Base-by-base conservation (phyloP, 2,888 invertebrate species). In the Rhogogaster chlorosoma region DNA sequence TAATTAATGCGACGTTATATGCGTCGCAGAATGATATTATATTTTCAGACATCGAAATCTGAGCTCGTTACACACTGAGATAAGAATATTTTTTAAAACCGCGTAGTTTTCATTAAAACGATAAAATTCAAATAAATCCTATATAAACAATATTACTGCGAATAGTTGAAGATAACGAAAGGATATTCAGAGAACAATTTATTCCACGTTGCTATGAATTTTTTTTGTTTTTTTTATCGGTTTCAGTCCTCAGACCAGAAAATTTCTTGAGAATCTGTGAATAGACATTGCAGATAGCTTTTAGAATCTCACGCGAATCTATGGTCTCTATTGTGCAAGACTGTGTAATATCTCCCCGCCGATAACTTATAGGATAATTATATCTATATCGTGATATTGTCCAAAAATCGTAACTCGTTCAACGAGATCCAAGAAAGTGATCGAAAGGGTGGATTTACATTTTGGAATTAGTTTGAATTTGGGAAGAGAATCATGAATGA, bases 1-100 rank as follows among this genome's bases (percentile, higher is more conserved):
- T 77, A 77, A 77, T 77, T 49, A 49, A 15, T 29, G n/a, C n/a
- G 2, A 73, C 71, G n/a, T 26, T 73, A n/a, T n/a, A 26, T 42
- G 42, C 71, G 71, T 22, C 71, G 42, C 36, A 67, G 12, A 45
- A 45, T 15, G 3, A 18, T 49, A 12, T 0, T 49, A 5, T 53
- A 53, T 53, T 53, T n/a, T 53, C n/a, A 53, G 53, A n/a, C n/a
- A n/a, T 53, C 7, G 53, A n/a, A 6, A 53, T 53, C 53, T 2
- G n/a, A 53, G 6, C 7, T 53, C 10, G 53, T 53, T 42, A 42
- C 45, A 53, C 53, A 7, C n/a, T n/a, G 53, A 6, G 53, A 53
- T 53, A 53, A n/a, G n/a, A 53, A 49, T 49, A n/a, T 49, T 4
- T 53, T 53, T n/a, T 53, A 1, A 49, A 53, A 53, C 53, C 7